A percentile compares a stretch with the other conserved stretches of the same genome.
These are phyloP conservation scores for Amphimedon queenslandica DNA, from an alignment of 37 sponge, comb jelly and placozoan species.

Conservation along the genomic window DNA sequence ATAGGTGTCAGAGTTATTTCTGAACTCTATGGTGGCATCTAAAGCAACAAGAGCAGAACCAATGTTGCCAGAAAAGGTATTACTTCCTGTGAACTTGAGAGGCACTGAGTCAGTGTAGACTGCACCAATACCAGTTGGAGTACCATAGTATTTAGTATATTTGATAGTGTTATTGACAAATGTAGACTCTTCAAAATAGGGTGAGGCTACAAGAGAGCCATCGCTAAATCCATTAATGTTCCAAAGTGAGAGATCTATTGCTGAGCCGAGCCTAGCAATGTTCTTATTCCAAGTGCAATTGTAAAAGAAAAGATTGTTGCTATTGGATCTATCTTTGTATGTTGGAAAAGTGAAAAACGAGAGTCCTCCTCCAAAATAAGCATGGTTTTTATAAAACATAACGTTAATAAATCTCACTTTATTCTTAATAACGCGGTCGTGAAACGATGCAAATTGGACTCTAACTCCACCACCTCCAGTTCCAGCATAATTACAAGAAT, in stretches of 20 bases:
- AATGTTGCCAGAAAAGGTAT: not conserved
- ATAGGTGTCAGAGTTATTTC: not conserved
- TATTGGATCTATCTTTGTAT: not conserved
- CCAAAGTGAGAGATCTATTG: conserved; percentile 21
- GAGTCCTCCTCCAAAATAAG: conserved; percentile 57
- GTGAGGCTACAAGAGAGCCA: conserved; percentile 3
- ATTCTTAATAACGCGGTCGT: conserved; percentile 5
- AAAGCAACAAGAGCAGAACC: conserved; percentile 19
- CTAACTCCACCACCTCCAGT: conserved; percentile 49
- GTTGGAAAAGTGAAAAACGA: conserved; percentile 12
- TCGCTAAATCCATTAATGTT: no score
- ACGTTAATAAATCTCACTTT: conserved; percentile 1
- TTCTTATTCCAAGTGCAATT: conserved; percentile 24
- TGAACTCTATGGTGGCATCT: not conserved
- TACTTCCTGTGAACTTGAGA: not conserved
- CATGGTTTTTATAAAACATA: conserved; percentile 21
- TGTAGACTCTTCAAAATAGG: conserved; percentile 17
- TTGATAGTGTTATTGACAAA: conserved; percentile 6
- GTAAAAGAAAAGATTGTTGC: conserved; percentile 22
- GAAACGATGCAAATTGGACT: conserved; percentile 1
- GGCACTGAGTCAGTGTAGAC: conserved; percentile 38
- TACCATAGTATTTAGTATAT: not conserved
- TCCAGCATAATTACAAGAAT: not conserved
- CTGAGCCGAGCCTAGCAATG: conserved; percentile 31
- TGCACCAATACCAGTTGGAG: conserved; percentile 19